A percentile compares a stretch with the other conserved stretches of the same genome.
Evolutionary conservation across 2,797 vertebrate genomes (phyloP).

Genomic region (Gambelia wislizenii): DNA sequence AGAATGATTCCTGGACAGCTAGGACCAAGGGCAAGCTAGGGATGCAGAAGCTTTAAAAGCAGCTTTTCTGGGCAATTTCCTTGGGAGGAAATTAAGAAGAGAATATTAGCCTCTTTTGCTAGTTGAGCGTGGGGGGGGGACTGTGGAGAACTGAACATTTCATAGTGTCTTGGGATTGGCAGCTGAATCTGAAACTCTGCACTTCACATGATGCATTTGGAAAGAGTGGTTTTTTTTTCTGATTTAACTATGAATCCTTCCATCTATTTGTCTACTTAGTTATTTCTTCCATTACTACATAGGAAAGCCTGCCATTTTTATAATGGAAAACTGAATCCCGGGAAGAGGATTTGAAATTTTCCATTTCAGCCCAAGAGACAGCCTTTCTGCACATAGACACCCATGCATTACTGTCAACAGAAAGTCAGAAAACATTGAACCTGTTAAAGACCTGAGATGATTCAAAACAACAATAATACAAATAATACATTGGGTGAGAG

Average conservation of each 20-base stretch:
- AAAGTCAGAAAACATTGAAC: conserved; percentile 58
- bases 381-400: conserved; percentile 10
- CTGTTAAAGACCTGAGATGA: conserved; percentile 56
- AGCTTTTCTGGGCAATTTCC: conserved; percentile 40
- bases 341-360: conserved; percentile 46
- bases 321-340: conserved; percentile 57
- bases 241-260: conserved; percentile 12
- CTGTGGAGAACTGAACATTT: not conserved
- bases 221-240: conserved; percentile 36
- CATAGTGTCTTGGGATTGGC: not conserved
- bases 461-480: conserved; percentile 38
- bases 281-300: not conserved
- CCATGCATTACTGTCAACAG: conserved; percentile 54
- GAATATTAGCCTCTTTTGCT: not conserved
- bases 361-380: conserved; percentile 35
- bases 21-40: conserved; percentile 7
- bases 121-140: not conserved
- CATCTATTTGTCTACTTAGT: conserved; percentile 6
- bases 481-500: conserved; percentile 57
- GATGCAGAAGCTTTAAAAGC: conserved; percentile 24
- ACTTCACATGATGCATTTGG: conserved; percentile 3
- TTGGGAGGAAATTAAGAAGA: not conserved
- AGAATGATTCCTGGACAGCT: conserved; percentile 45
- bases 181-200: not conserved
- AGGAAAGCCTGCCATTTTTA: conserved; percentile 46